A percentile compares a stretch with the other conserved stretches of the same genome.
These are phyloP conservation scores for Halyomorpha halys DNA, from an alignment of 1,140 invertebrate species.

Conservation along the genomic window DNA sequence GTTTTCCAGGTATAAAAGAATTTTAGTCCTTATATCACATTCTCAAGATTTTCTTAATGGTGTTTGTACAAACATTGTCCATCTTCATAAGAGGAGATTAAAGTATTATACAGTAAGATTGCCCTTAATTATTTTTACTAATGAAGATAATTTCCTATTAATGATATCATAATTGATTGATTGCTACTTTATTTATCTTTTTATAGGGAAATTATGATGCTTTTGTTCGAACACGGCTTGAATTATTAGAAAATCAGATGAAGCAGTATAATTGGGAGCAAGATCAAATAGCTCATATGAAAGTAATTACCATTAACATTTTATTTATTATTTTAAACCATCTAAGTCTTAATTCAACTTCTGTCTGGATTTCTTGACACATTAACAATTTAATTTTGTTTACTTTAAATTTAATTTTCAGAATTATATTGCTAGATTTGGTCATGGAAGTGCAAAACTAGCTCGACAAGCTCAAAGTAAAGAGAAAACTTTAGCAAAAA, in stretches of 20 bases:
- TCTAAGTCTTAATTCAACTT: not conserved
- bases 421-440: constrained; percentile 98
- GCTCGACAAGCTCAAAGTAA: constrained; percentile 98
- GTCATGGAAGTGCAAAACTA: constrained; percentile 96
- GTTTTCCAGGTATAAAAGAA: constrained; percentile 75
- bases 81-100: constrained; percentile 85
- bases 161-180: not conserved
- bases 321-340: not conserved
- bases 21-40: constrained; percentile 97
- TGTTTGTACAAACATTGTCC: constrained; percentile 97
- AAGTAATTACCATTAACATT: constrained; percentile 44
- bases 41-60: constrained; percentile 99
- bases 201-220: constrained; percentile 83
- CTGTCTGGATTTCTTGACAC: too few relatives aligned
- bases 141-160: not conserved
- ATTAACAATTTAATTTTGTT: too few relatives aligned
- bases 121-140: not conserved
- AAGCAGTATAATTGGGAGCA: constrained; percentile 99
- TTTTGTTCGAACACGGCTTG: constrained; percentile 84
- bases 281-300: constrained; percentile 98
- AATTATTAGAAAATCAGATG: constrained; percentile 95
- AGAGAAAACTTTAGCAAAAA: constrained; percentile 97
- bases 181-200: constrained; percentile 11
- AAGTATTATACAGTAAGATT: constrained; percentile 83
- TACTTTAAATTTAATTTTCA: constrained; percentile 36